phyloP scores from a whole-genome alignment of 2,113 vertebrate genomes.

The Psilopsiagon aymara region DNA sequence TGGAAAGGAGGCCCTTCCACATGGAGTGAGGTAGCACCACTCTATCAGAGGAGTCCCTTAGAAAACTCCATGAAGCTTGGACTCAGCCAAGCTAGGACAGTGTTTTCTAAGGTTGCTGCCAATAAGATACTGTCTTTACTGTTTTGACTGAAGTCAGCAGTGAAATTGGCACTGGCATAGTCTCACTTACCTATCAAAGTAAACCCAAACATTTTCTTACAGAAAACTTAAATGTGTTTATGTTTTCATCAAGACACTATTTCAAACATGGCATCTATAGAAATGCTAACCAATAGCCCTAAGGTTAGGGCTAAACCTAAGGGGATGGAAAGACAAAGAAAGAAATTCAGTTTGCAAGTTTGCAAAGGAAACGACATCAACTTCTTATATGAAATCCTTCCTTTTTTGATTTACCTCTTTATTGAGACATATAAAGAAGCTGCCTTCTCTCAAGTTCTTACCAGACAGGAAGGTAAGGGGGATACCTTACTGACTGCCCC shows the following conservation, averaged over 20 bases:
- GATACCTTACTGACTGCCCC: neutral
- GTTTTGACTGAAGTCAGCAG: neutral
- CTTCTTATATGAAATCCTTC: neutral
- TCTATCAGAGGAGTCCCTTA: neutral
- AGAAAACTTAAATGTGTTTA: neutral
- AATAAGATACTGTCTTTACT: neutral
- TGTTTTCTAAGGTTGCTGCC: neutral
- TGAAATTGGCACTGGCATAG: neutral
- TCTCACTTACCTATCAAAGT: neutral
- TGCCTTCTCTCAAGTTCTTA: too few species aligned
- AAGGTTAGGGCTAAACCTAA: neutral
- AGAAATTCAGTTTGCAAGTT: neutral
- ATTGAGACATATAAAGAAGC: neutral
- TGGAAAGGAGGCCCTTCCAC: neutral
- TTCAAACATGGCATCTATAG: neutral
- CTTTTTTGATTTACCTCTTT: neutral
- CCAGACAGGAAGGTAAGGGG: neutral
- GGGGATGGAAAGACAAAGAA: neutral
- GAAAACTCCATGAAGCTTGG: neutral
- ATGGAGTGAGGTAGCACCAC: neutral
- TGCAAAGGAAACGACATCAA: neutral
- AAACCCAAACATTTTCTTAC: neutral
- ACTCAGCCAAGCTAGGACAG: too few species aligned
- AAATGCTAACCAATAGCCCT: neutral
- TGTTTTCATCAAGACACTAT: neutral